A percentile compares a stretch with the other conserved stretches of the same genome.
These are phyloP conservation scores for Dione vanillae DNA, from an alignment of 2,888 invertebrate genomes.

Conservation along the genomic window DNA sequence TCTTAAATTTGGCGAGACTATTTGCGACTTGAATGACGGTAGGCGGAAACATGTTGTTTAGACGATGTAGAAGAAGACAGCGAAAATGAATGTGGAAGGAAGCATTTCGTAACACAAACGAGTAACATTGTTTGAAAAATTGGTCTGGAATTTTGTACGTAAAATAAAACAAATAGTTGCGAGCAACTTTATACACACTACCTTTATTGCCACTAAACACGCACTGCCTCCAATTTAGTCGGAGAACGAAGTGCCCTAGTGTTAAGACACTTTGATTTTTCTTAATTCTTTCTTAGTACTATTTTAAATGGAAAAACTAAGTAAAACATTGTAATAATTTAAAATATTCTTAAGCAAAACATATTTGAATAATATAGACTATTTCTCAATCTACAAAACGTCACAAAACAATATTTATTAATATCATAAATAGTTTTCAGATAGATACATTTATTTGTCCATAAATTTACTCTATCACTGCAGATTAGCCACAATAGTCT, in stretches of 20 bases:
- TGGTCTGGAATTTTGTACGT: neutral
- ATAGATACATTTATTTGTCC: conserved; percentile 45
- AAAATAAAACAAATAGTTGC: neutral
- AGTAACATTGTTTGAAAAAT: neutral
- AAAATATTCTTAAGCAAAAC: too few relatives aligned
- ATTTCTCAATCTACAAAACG: neutral
- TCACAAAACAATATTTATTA: conserved; percentile 32
- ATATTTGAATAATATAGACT: too few relatives aligned
- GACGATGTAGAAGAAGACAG: neutral
- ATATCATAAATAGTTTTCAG: conserved; percentile 34
- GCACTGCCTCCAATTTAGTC: too few relatives aligned
- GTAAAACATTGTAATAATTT: too few relatives aligned
- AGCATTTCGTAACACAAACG: neutral
- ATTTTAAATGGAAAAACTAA: too few relatives aligned
- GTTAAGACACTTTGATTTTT: too few relatives aligned
- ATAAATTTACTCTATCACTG: conserved; percentile 47
- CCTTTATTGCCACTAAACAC: too few relatives aligned
- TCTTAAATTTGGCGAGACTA: neutral
- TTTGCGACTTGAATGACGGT: neutral
- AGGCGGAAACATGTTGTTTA: neutral
- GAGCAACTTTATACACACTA: neutral
- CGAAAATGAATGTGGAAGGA: neutral
- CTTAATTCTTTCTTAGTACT: too few relatives aligned
- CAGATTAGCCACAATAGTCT: conserved; percentile 43
- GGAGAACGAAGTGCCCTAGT: too few relatives aligned